Conservation (phyloP, 2,113 vertebrate species). For the Podiceps cristatus region DNA sequence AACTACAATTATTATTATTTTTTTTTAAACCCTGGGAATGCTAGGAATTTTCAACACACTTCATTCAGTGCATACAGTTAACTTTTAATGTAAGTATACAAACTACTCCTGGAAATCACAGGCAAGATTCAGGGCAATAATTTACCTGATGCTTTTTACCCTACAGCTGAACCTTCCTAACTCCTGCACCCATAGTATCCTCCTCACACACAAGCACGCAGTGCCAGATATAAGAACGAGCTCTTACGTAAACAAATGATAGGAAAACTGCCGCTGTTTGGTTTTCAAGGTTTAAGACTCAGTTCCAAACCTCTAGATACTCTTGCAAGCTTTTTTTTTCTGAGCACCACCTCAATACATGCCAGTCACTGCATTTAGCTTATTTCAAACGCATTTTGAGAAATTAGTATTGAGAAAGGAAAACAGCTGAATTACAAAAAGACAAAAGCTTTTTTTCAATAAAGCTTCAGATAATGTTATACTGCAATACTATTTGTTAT, state of each 20-base stretch:
- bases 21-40: background rate
- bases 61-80: background rate
- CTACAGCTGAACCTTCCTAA: background rate
- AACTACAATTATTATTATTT: background rate
- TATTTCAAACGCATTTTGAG: background rate
- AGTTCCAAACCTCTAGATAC: background rate
- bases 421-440: background rate
- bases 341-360: background rate
- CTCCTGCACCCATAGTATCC: background rate
- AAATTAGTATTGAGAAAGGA: background rate
- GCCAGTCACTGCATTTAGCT: background rate
- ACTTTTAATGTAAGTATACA: background rate
- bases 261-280: background rate
- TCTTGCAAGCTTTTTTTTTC: slow-evolving; percentile 10
- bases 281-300: background rate
- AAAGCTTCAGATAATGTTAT: background rate
- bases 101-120: background rate
- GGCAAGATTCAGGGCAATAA: background rate
- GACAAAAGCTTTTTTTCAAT: background rate
- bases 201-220: background rate
- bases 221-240: background rate
- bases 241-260: background rate
- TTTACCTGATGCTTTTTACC: background rate
- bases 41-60: background rate
- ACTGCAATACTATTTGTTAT: background rate